These are phyloP conservation scores for Platyrinchus mystaceus DNA, from an alignment of 2,797 vertebrate genomes.

Conservation along the genomic window DNA sequence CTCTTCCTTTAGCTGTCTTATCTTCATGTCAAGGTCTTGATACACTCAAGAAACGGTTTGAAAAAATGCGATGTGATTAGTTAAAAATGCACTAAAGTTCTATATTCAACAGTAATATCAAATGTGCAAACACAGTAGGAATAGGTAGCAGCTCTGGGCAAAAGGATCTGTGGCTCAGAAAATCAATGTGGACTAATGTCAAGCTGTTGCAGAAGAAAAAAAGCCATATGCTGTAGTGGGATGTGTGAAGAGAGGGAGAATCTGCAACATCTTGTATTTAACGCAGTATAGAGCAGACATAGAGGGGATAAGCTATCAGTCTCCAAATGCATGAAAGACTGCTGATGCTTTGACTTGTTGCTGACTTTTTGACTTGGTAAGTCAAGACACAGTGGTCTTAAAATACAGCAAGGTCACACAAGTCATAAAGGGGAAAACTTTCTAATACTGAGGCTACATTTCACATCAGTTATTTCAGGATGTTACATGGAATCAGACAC, in stretches of 20 bases:
- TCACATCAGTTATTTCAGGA: neutral
- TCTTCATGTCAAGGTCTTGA: neutral
- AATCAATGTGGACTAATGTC: neutral
- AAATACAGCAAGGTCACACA: no score
- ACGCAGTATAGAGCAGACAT: neutral
- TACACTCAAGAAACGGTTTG: neutral
- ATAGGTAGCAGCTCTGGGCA: neutral
- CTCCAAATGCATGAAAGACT: neutral
- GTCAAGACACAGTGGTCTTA: neutral
- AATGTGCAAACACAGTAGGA: neutral
- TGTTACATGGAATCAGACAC: neutral
- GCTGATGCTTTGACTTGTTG: neutral
- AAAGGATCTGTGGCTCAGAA: neutral
- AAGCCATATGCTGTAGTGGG: constrained; percentile 6
- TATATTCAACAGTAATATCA: neutral
- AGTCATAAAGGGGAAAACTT: no score
- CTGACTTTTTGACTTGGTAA: neutral
- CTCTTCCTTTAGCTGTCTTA: neutral
- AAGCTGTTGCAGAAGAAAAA: neutral
- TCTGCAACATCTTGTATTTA: neutral
- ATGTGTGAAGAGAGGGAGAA: constrained; percentile 24
- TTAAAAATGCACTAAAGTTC: neutral
- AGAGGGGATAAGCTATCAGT: neutral
- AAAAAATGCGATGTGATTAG: neutral
- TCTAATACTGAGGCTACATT: fast-evolving